Base-by-base conservation (phyloP, 2,797 vertebrate species). In the Gobio occitaniae region DNA sequence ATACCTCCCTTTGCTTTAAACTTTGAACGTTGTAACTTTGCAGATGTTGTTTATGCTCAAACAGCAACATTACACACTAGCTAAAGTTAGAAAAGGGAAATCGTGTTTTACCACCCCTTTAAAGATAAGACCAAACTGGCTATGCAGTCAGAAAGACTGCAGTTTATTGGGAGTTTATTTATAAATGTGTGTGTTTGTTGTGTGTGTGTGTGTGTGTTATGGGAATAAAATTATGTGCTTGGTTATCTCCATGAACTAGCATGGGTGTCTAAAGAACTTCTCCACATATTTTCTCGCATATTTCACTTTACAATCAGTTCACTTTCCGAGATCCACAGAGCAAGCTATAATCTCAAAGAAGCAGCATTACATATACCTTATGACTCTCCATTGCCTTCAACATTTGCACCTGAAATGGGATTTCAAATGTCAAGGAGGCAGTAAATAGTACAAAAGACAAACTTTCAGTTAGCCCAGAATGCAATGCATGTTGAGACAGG, bases 341-440 rank as follows among this genome's bases (percentile, higher is more conserved):
- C 91, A 76, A 86, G 90, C 81, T 88, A 90, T 95, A 93, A 95
- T 93, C 92, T 94, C 87, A 80, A 50, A 66, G 12, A 91, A 91
- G 90, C 92, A 92, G 90, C 90, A 91, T 93, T 92, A 91, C 90
- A 87, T 75, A 82, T 84, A 75, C 84, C 91, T 90, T 89, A 90
- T 81, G 87, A 80, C 19, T 90, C 90, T 90, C 92, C 88, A 92
- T 84, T 93, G 89, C 89, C 86, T 92, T 92, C 86, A 84, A 93
- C 93, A 93, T 95, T 94, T 94, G 93, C 94, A 94, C 91, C 94
- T 91, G 88, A 92, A 95, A 94, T 91, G 87, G 91, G 94, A 95
- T 95, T 95, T 94, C 87, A 85, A 94, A 94, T 94, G 93, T 95
- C 93, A 94, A 93, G 91, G 89, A 94, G 91, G 91, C 90, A 91